Conservation (phyloP, 92 coral and sea anemone species). For the Micromussa lordhowensis region DNA sequence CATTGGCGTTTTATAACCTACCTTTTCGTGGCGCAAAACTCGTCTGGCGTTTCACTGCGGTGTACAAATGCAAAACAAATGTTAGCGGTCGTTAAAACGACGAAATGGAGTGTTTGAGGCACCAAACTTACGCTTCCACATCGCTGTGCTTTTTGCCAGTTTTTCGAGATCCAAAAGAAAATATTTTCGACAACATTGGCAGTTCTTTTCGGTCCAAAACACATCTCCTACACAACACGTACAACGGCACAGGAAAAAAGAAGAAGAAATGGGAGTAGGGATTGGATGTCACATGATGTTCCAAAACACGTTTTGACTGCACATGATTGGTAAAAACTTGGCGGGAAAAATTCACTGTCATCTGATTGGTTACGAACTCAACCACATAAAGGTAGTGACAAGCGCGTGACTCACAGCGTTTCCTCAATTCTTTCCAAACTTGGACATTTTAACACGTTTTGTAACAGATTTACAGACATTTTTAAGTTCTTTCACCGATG, state of each 20-base stretch:
- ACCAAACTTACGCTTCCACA: constrained; percentile 67
- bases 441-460: constrained; percentile 15
- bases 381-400: background rate
- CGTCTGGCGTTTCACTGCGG: constrained; percentile 37
- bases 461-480: background rate
- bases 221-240: constrained; percentile 53
- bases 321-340: constrained; percentile 81
- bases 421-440: constrained; percentile 19
- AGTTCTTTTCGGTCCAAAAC: constrained; percentile 5
- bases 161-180: constrained; percentile 87
- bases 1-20: background rate
- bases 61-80: constrained; percentile 18
- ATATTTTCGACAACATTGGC: constrained; percentile 90
- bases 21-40: constrained; percentile 21
- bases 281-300: constrained; percentile 80
- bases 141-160: constrained; percentile 73
- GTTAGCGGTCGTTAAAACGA: constrained; percentile 17
- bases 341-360: constrained; percentile 74
- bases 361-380: constrained; percentile 75
- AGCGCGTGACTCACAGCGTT: constrained; percentile 73
- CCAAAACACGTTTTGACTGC: constrained; percentile 52
- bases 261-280: background rate
- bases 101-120: background rate
- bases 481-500: background rate
- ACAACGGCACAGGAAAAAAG: constrained; percentile 9